These are phyloP conservation scores for Oligia fasciuncula DNA, from an alignment of 2,888 invertebrate species.

Conservation along the genomic window DNA sequence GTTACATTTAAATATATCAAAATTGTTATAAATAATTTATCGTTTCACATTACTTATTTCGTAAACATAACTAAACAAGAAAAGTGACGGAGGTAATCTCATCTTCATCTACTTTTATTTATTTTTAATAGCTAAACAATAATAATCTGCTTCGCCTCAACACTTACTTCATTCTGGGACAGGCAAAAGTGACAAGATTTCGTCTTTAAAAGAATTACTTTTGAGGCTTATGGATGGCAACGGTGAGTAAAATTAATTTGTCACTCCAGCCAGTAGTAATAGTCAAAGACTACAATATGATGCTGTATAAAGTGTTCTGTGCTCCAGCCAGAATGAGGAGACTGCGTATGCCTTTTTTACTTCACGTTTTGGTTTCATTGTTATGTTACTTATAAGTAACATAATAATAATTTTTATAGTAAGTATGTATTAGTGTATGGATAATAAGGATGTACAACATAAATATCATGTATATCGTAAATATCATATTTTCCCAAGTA, in stretches of 20 bases:
- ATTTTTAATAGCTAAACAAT: neutral
- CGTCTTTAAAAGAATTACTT: slow-evolving; percentile 67
- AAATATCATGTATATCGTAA: neutral
- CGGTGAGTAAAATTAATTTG: slow-evolving; percentile 65
- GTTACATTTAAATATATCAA: neutral
- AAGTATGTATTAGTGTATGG: neutral
- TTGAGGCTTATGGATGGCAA: slow-evolving; percentile 75
- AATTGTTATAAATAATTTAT: neutral
- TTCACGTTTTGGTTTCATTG: neutral
- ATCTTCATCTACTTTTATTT: slow-evolving; percentile 1
- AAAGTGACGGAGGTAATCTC: slow-evolving; percentile 7
- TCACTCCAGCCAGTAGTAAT: neutral
- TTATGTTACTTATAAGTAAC: no score
- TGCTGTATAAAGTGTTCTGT: no score
- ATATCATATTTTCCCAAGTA: neutral
- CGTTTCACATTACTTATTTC: slow-evolving; percentile 6
- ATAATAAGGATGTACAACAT: neutral
- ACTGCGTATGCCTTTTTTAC: slow-evolving; percentile 3
- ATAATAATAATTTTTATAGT: no score
- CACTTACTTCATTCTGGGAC: neutral
- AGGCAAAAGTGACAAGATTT: slow-evolving; percentile 68
- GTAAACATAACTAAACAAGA: slow-evolving; percentile 67
- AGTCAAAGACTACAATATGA: no score
- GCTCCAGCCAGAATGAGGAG: slow-evolving; percentile 1
- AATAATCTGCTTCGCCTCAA: neutral